Evolutionary conservation across 1,140 invertebrate species (phyloP), one percentile per base, ranked within the genome.

Genomic region (Drosophila ercepeae): DNA sequence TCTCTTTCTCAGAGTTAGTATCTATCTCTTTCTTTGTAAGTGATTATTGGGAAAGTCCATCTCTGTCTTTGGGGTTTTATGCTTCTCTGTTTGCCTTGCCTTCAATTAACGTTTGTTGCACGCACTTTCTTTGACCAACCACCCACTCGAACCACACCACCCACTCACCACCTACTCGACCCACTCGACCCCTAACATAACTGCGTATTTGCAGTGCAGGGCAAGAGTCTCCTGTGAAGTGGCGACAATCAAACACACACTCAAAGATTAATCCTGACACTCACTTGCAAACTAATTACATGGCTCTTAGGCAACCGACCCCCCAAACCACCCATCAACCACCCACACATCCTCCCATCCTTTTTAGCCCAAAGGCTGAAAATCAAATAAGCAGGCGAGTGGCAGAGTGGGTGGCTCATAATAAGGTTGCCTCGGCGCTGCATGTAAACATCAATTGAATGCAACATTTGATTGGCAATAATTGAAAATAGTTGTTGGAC

Each of bases 401-500:
- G 27, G 25, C 13, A 25, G 4, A 14, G 18, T 50, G 63, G 49
- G 13, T 27, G 41, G 51, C 41, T 46, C 39, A 39, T 55, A 60
- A 60, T 63, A 60, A 60, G 60, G 57, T 54, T 48, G 21, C 46
- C 23, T 36, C 45, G 49, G 61, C 51, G 61, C 51, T 68, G 84
- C 84, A 86, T 84, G 77, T 86, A 89, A 81, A 78, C 82, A 88
- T 88, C 78, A 75, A 83, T 89, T 90, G 75, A 90, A 88, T 88
- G 88, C 88, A 88, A 83, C 88, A 90, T 90, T 88, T 90, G 88
- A 90, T 90, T 90, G 88, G 88, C 82, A 90, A 90, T 90, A 90
- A 90, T 90, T 90, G 88, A 90, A 83, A 90, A 89, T 83, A 84
- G 83, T 89, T 89, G 78, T 88, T 83, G 82, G 73, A 77, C 77